Evolutionary conservation across 2,888 invertebrate genomes (phyloP).

Genomic region (Epistrophe eligans): DNA sequence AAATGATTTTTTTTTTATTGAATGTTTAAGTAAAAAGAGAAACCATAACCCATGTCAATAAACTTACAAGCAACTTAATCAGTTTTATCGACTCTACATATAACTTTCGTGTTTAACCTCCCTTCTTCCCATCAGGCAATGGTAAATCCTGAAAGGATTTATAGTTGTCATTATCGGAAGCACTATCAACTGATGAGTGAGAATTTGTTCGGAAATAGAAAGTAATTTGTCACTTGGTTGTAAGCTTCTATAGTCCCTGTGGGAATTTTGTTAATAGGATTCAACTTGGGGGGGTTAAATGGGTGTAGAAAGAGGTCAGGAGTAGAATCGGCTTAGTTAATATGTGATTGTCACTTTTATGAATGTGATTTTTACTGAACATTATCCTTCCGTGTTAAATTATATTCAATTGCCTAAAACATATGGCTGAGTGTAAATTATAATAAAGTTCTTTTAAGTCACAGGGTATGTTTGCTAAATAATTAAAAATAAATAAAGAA

Average conservation of each 20-base stretch:
- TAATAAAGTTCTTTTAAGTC: no score
- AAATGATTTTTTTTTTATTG: not conserved
- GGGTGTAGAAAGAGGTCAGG: slow-evolving; percentile 42
- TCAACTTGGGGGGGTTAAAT: slow-evolving; percentile 50
- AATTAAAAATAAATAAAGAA: no score
- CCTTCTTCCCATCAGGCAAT: slow-evolving; percentile 2
- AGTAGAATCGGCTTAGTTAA: not conserved
- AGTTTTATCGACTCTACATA: slow-evolving; percentile 39
- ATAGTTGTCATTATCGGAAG: slow-evolving; percentile 64
- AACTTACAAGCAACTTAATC: slow-evolving; percentile 24
- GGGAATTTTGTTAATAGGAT: slow-evolving; percentile 59
- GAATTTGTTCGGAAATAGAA: slow-evolving; percentile 69
- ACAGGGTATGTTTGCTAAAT: no score
- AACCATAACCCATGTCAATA: slow-evolving; percentile 23
- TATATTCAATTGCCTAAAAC: not conserved
- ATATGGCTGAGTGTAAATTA: no score
- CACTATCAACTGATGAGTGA: slow-evolving; percentile 74
- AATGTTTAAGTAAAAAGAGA: not conserved
- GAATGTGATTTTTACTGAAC: not conserved
- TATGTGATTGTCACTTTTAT: slow-evolving; percentile 6
- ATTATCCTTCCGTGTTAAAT: not conserved
- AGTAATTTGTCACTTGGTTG: slow-evolving; percentile 69
- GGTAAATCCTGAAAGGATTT: slow-evolving; percentile 50
- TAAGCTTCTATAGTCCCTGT: slow-evolving; percentile 60
- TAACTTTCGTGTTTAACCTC: slow-evolving; percentile 15